Evolutionary conservation across 2,113 vertebrate genomes (phyloP).

Genomic region (Neolamprologus fasciatus): DNA sequence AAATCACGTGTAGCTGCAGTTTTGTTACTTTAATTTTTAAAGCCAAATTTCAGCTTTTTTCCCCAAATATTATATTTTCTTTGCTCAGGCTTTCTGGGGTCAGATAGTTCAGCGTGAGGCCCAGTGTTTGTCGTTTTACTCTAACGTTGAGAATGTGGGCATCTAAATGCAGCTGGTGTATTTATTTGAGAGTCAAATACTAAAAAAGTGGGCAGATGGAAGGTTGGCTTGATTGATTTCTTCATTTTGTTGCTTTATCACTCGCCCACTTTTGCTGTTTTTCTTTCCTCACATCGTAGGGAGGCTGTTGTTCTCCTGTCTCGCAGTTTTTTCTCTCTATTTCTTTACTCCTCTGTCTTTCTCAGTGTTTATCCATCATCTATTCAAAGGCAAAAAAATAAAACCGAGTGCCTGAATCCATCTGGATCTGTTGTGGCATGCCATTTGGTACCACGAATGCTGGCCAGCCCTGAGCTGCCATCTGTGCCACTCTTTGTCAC

Average conservation of each 20-base stretch:
- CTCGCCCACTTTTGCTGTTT: neutral
- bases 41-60: neutral
- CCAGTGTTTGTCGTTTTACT: fast-evolving
- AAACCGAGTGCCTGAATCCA: conserved; percentile 13
- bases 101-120: neutral
- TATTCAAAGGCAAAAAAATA: neutral
- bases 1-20: neutral
- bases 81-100: neutral
- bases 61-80: neutral
- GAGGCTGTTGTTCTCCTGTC: neutral
- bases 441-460: conserved; percentile 16
- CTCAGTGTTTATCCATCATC: neutral
- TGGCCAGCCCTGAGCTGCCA: conserved; percentile 29
- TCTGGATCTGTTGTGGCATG: conserved; percentile 44
- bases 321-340: neutral
- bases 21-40: neutral
- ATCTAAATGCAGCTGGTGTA: neutral
- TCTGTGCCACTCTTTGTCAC: conserved; percentile 32
- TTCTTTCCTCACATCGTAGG: neutral
- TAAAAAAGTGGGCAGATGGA: neutral
- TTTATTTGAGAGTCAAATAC: neutral
- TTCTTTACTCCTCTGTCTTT: neutral
- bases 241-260: neutral
- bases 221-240: neutral
- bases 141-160: neutral